Percentiles rank a stretch among this genome's conserved stretches.
Evolutionary conservation across 2,797 vertebrate species (phyloP).

Genomic region (Lacerta bilineata): DNA sequence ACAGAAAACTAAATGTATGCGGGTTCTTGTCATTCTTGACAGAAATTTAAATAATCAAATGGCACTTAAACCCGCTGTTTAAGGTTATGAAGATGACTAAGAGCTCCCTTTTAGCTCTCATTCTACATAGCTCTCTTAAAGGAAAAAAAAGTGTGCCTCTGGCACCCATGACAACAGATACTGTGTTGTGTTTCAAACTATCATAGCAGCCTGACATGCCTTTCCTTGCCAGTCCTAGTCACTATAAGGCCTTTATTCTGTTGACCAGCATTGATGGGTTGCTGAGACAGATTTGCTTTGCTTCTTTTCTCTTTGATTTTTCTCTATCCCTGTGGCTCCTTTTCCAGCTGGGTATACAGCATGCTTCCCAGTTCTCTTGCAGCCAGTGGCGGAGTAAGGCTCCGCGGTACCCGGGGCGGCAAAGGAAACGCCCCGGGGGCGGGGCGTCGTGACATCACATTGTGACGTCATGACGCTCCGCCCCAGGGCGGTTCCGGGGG

Average conservation of each 20-base stretch:
- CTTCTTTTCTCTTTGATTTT: conserved; percentile 51
- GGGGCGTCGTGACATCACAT: no score
- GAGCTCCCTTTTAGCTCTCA: conserved; percentile 9
- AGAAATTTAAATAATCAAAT: conserved; percentile 46
- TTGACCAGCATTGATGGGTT: conserved; percentile 38
- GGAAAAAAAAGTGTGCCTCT: conserved; percentile 6
- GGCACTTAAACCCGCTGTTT: conserved; percentile 42
- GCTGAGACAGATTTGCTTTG: conserved; percentile 55
- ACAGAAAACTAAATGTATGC: neutral
- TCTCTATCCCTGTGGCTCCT: conserved; percentile 53
- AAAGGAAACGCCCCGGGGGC: no score
- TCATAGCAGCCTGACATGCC: conserved; percentile 29
- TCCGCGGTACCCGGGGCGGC: no score
- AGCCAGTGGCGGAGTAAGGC: no score
- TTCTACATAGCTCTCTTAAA: conserved; percentile 6
- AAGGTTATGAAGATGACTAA: conserved; percentile 53
- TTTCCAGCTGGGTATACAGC: conserved; percentile 55
- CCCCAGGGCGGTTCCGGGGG: no score
- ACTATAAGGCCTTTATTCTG: conserved; percentile 52
- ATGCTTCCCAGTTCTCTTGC: conserved; percentile 55
- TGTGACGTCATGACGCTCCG: no score
- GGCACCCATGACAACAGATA: conserved; percentile 35
- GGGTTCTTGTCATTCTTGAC: conserved; percentile 28
- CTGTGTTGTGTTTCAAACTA: conserved; percentile 29
- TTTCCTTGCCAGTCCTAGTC: neutral